A percentile compares a stretch with the other conserved stretches of the same genome.
Evolutionary conservation across 2,888 invertebrate species (phyloP).

Genomic region (Tipula vernalis): DNA sequence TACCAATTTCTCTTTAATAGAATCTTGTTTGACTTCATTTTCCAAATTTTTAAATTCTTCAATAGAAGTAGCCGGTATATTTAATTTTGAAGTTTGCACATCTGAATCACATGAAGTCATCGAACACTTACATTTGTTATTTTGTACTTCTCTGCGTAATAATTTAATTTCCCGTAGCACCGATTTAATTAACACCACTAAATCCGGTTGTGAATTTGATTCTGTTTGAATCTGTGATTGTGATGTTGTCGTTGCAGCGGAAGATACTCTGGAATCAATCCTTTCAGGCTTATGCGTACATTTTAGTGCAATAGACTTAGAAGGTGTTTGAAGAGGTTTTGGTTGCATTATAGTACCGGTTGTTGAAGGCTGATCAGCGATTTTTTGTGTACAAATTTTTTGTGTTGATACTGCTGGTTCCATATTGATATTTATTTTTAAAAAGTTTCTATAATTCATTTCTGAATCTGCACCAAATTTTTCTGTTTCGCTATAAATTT

Average conservation of each 20-base stretch:
- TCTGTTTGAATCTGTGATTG: background rate
- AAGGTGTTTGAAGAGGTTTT: too few relatives aligned
- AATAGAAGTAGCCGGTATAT: background rate
- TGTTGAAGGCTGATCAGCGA: too few relatives aligned
- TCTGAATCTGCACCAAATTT: background rate
- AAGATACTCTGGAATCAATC: too few relatives aligned
- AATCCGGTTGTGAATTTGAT: background rate
- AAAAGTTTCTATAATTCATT: background rate
- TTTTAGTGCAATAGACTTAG: too few relatives aligned
- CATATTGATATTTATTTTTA: background rate
- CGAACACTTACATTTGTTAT: background rate
- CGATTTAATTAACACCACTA: background rate
- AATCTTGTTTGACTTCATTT: background rate
- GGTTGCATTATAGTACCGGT: too few relatives aligned
- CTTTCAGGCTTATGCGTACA: background rate
- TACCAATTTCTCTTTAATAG: background rate
- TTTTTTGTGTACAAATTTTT: too few relatives aligned
- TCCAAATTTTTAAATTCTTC: background rate
- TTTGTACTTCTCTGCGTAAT: background rate
- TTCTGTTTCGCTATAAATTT: too few relatives aligned
- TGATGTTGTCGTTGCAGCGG: background rate
- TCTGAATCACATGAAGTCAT: background rate
- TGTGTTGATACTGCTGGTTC: background rate
- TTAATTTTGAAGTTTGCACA: background rate
- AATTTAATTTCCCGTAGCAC: background rate